Evolutionary conservation across 2,888 invertebrate species (phyloP).

Genomic region (Nesidiocoris tenuis): DNA sequence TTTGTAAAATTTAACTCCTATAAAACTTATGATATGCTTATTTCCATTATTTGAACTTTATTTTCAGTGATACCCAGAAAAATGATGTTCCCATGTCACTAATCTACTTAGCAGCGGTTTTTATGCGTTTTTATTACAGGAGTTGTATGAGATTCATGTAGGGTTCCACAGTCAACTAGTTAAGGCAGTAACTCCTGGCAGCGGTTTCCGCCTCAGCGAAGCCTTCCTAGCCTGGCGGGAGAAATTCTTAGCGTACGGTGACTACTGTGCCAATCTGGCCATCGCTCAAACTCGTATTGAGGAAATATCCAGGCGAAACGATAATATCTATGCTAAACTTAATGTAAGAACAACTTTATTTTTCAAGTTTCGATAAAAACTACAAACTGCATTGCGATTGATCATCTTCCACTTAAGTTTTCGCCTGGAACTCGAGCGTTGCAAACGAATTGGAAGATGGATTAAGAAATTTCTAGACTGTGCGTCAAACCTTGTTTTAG

Average conservation of each 20-base stretch:
- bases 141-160: conserved; percentile 81
- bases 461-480: background rate
- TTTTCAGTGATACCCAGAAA: too few relatives aligned
- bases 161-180: conserved; percentile 79
- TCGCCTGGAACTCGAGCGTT: too few relatives aligned
- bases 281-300: conserved; percentile 80
- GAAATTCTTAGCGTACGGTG: conserved; percentile 84
- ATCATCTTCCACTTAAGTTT: too few relatives aligned
- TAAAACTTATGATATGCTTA: too few relatives aligned
- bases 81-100: too few relatives aligned
- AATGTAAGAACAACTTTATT: conserved; percentile 65
- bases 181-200: conserved; percentile 64
- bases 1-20: too few relatives aligned
- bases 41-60: too few relatives aligned
- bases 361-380: background rate
- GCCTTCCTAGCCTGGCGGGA: conserved; percentile 90
- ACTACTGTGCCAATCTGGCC: conserved; percentile 92
- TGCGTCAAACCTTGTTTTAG: conserved; percentile 59
- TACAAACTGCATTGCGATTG: too few relatives aligned
- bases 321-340: conserved; percentile 66
- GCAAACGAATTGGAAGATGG: background rate
- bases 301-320: conserved; percentile 66
- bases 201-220: conserved; percentile 67
- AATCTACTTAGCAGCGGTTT: too few relatives aligned
- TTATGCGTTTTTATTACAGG: too few relatives aligned